phyloP scores from a whole-genome alignment of 2,113 vertebrate genomes.

The Austrofundulus limnaeus region DNA sequence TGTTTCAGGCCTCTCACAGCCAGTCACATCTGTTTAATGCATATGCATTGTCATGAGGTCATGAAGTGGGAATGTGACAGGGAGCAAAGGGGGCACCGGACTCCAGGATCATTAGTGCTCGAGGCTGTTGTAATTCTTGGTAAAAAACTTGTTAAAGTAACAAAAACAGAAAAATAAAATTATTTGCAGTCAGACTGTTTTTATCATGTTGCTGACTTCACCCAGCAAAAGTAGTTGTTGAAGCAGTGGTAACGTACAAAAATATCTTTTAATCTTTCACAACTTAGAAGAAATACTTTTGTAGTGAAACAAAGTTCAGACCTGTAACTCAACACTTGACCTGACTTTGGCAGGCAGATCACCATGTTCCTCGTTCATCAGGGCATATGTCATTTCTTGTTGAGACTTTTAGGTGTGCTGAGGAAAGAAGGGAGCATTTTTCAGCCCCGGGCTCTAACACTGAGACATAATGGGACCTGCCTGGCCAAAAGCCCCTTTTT shows the following conservation, averaged over 20 bases:
- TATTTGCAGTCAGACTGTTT: background rate
- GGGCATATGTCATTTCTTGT: constrained; percentile 57
- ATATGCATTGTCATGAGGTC: constrained; percentile 74
- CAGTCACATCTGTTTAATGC: constrained; percentile 78
- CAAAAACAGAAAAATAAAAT: background rate
- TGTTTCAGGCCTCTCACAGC: constrained; percentile 72
- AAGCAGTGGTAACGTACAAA: constrained; percentile 4
- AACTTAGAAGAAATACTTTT: constrained; percentile 18
- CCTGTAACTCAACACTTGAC: constrained; percentile 42
- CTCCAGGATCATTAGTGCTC: constrained; percentile 49
- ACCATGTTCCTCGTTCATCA: constrained; percentile 24
- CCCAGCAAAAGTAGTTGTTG: background rate
- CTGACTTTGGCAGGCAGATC: constrained; percentile 49
- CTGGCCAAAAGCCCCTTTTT: constrained; percentile 67
- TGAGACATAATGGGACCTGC: constrained; percentile 71
- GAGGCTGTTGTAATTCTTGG: constrained; percentile 29
- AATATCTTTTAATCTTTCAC: constrained; percentile 6
- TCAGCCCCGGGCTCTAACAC: constrained; percentile 59
- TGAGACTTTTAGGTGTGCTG: constrained; percentile 58
- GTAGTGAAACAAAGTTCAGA: constrained; percentile 30
- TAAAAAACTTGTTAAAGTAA: constrained; percentile 12
- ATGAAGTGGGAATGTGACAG: constrained; percentile 74
- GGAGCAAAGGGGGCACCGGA: constrained; percentile 62
- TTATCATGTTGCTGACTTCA: background rate
- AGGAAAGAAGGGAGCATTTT: constrained; percentile 61